Evolutionary conservation across 2,888 invertebrate species (phyloP).

Genomic region (Emmelina monodactyla): DNA sequence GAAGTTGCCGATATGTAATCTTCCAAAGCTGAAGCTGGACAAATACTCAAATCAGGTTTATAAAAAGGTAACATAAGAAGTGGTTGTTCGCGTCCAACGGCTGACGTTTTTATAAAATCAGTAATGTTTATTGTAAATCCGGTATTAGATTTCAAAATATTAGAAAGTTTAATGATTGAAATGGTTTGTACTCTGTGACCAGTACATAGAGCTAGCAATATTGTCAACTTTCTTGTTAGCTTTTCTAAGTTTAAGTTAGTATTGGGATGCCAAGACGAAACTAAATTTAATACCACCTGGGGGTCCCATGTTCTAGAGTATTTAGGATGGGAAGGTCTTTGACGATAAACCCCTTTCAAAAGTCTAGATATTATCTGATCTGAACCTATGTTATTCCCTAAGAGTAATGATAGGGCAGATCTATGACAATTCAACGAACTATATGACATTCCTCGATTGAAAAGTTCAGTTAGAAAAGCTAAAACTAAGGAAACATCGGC

Average conservation of each 20-base stretch:
- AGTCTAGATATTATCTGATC: conserved; percentile 8
- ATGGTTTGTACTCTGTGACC: not conserved
- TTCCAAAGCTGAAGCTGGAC: not conserved
- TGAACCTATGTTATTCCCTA: conserved; percentile 1
- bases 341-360: conserved; percentile 10
- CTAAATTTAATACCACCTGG: conserved; percentile 4
- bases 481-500: not conserved
- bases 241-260: conserved; percentile 1
- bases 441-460: conserved; percentile 7
- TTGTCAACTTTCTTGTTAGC: conserved; percentile 15
- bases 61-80: not conserved
- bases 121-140: not conserved
- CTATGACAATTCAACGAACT: conserved; percentile 6
- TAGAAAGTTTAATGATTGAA: not conserved
- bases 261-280: conserved; percentile 6
- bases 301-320: conserved; percentile 15
- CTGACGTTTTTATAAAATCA: conserved; percentile 2
- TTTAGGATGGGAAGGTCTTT: conserved; percentile 16
- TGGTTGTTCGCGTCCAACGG: not conserved
- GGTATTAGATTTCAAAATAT: not conserved
- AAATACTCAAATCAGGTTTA: not conserved
- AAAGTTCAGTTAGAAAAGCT: conserved; percentile 7
- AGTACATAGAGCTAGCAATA: conserved; percentile 11
- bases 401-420: conserved; percentile 11
- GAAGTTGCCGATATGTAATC: not conserved